Evolutionary conservation across 2,113 vertebrate species (phyloP), one percentile per base, ranked within the genome.

Genomic region (Gasterosteus nipponicus): DNA sequence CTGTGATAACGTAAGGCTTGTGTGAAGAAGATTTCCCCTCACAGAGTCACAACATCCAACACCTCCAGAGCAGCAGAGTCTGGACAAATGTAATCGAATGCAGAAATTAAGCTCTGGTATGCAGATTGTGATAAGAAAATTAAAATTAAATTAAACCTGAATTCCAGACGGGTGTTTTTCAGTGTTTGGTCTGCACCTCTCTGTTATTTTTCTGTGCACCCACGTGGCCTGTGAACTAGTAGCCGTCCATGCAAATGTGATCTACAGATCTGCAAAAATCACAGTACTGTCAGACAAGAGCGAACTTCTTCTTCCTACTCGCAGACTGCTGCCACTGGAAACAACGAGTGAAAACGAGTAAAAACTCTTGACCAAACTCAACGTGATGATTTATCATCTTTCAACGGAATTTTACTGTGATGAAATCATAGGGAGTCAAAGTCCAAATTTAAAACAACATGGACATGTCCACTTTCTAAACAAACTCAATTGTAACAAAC

Each of bases 1-100:
- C 86, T 87, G 72, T 81, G 82, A 83, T 85, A 85, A 85, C 70
- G 60, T 79, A 79, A 9, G 66, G 60, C 35, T 59, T 59, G 59
- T 71, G 75, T 77, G 86, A 82, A 69, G 73, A 77, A 77, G 78
- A 84, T 70, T 77, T 81, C 26, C 51, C 5, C 39, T 41, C 35
- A 29, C 29, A 33, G 26, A 68, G 64, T 42, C 65, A 31, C 67
- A 35, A 59, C 58, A 71, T 35, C 47, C 41, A 71, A 42, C 78
- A 62, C 51, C 49, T 65, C 47, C 14, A 35, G 63, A 76, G 60
- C 44, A 69, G 63, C 66, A 71, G 1, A 31, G 56, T 44, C 33
- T 12, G 61, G 61, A 38, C 18, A 58, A 67, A 70, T 39, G 0
- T 29, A 62, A 75, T 60, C 35, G 56, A 56, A 68, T 67, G 54